These are phyloP conservation scores for Homarus gammarus DNA, from an alignment of 2,888 invertebrate genomes.

Conservation along the genomic window DNA sequence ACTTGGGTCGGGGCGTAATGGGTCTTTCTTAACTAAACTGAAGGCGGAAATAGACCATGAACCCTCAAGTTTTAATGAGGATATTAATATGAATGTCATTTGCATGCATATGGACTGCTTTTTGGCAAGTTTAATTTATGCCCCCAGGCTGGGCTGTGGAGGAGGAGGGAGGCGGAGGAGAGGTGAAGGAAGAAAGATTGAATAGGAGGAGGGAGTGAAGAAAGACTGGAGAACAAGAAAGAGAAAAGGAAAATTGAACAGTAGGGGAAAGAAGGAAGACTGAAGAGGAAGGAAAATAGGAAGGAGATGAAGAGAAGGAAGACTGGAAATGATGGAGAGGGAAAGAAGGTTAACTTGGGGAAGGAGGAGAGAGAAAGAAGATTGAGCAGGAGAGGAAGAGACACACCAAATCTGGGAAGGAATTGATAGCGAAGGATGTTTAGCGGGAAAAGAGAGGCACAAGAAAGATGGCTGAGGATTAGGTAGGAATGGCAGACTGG, in stretches of 20 bases:
- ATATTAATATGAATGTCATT: slow-evolving; percentile 33
- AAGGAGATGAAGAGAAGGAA: neutral
- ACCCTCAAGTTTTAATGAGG: slow-evolving; percentile 10
- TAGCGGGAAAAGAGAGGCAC: no score
- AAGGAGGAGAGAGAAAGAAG: neutral
- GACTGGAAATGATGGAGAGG: neutral
- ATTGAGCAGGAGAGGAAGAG: no score
- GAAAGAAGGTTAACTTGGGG: neutral
- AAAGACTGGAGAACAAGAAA: neutral
- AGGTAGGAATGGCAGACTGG: no score
- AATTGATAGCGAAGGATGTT: no score
- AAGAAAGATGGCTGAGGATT: no score
- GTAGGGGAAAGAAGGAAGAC: neutral
- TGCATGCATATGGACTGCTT: neutral
- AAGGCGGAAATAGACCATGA: neutral
- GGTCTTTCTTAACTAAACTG: neutral
- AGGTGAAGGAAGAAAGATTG: neutral
- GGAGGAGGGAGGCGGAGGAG: neutral
- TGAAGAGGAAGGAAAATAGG: neutral
- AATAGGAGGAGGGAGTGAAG: neutral
- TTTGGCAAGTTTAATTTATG: neutral
- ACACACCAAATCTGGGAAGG: no score
- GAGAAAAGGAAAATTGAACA: no score
- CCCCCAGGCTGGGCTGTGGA: neutral
- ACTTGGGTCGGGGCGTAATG: no score